Evolutionary conservation across 2,888 invertebrate species (phyloP).

Genomic region (Steinernema hermaphroditum): DNA sequence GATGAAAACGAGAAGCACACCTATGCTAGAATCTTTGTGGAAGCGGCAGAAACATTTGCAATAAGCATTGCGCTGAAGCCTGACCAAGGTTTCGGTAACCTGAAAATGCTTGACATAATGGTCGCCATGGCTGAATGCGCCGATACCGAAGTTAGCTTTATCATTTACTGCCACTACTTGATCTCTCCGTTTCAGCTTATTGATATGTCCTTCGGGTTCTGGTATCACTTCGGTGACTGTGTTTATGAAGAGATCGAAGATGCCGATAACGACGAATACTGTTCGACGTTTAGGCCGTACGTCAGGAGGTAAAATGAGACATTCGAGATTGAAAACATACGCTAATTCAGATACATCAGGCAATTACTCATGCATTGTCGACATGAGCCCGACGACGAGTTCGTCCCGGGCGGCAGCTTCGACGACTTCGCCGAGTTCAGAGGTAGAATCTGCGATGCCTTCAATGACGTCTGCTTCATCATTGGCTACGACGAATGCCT

Average conservation of each 20-base stretch:
- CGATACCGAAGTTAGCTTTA: constrained; percentile 83
- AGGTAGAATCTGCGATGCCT: constrained; percentile 75
- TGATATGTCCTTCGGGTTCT: constrained; percentile 89
- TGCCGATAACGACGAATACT: constrained; percentile 71
- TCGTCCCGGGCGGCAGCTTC: constrained; percentile 79
- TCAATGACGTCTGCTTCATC: constrained; percentile 94
- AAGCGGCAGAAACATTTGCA: constrained; percentile 86
- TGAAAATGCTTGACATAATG: constrained; percentile 84
- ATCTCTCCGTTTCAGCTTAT: constrained; percentile 71
- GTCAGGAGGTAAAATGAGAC: constrained; percentile 74
- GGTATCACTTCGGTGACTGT: constrained; percentile 92
- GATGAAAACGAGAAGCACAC: constrained; percentile 84
- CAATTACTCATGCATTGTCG: constrained; percentile 90
- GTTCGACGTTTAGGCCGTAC: constrained; percentile 84
- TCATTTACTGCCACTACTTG: neutral
- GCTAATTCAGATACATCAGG: constrained; percentile 52
- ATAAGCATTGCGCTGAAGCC: constrained; percentile 75
- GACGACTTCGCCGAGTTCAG: constrained; percentile 83
- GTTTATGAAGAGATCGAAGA: constrained; percentile 82
- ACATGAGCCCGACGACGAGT: constrained; percentile 88
- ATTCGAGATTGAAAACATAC: neutral
- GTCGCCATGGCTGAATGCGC: constrained; percentile 91
- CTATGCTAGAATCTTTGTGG: constrained; percentile 91
- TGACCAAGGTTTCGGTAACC: constrained; percentile 68
- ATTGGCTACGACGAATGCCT: constrained; percentile 90